Evolutionary conservation across 2,888 invertebrate genomes (phyloP).

Genomic region (Notodonta ziczac): DNA sequence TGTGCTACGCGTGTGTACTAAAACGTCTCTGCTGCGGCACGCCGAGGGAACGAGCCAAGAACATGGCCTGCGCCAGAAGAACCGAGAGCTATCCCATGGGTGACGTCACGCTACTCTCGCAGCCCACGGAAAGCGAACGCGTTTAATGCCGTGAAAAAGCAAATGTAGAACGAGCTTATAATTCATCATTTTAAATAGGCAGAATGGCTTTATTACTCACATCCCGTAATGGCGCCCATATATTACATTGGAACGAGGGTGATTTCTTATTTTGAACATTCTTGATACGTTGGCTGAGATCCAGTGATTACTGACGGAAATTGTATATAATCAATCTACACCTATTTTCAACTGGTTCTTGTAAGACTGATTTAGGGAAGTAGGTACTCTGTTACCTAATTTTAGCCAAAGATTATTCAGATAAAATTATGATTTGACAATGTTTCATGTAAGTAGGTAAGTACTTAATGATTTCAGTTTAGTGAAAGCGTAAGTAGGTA

Average conservation of each 20-base stretch:
- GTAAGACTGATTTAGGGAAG: conserved; percentile 32
- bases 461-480: too few species aligned
- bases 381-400: background rate
- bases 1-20: conserved; percentile 88
- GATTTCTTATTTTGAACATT: conserved; percentile 12
- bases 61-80: conserved; percentile 62
- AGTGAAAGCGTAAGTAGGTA: too few species aligned
- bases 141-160: conserved; percentile 48
- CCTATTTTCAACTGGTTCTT: conserved; percentile 18
- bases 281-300: conserved; percentile 11
- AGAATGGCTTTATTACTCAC: background rate
- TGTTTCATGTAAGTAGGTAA: too few species aligned
- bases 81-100: conserved; percentile 85
- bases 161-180: conserved; percentile 7
- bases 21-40: conserved; percentile 86
- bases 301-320: conserved; percentile 12
- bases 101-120: conserved; percentile 85
- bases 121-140: conserved; percentile 85
- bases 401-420: background rate
- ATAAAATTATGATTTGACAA: background rate
- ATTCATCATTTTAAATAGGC: conserved; percentile 4
- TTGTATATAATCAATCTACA: conserved; percentile 9
- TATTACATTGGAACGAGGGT: background rate
- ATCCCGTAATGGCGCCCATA: background rate
- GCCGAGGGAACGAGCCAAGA: conserved; percentile 75